phyloP scores from a whole-genome alignment of 2,888 invertebrate species.

The Hipparchia semele region DNA sequence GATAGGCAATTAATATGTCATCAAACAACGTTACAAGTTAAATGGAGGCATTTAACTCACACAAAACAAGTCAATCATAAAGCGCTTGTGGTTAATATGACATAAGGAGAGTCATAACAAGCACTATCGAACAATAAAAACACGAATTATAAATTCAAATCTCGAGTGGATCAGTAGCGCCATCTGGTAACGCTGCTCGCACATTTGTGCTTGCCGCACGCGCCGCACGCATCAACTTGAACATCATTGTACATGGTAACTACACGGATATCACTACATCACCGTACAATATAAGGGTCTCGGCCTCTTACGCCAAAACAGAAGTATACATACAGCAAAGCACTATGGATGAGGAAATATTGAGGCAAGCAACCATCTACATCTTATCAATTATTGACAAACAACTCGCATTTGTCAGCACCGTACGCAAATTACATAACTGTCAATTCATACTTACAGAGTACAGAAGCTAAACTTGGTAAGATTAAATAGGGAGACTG shows the following conservation, averaged over 20 bases:
- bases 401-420: too few species aligned
- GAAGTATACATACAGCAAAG: too few species aligned
- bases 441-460: not conserved
- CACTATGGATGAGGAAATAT: too few species aligned
- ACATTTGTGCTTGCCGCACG: not conserved
- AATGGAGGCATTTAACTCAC: slow-evolving; percentile 3
- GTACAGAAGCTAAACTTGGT: not conserved
- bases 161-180: slow-evolving; percentile 54
- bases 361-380: too few species aligned
- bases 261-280: too few species aligned
- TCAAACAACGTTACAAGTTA: not conserved
- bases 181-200: slow-evolving; percentile 46
- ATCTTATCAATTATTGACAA: too few species aligned
- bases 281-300: too few species aligned
- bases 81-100: slow-evolving; percentile 32
- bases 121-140: slow-evolving; percentile 56
- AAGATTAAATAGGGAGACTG: not conserved
- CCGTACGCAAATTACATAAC: too few species aligned
- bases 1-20: slow-evolving; percentile 1
- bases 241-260: too few species aligned
- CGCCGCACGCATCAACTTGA: not conserved
- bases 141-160: slow-evolving; percentile 69
- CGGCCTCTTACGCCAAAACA: too few species aligned
- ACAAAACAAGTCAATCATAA: slow-evolving; percentile 12
- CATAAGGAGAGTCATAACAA: slow-evolving; percentile 37